Evolutionary conservation across 2,888 invertebrate species (phyloP).

Genomic region (Drosophila paramelanica): DNA sequence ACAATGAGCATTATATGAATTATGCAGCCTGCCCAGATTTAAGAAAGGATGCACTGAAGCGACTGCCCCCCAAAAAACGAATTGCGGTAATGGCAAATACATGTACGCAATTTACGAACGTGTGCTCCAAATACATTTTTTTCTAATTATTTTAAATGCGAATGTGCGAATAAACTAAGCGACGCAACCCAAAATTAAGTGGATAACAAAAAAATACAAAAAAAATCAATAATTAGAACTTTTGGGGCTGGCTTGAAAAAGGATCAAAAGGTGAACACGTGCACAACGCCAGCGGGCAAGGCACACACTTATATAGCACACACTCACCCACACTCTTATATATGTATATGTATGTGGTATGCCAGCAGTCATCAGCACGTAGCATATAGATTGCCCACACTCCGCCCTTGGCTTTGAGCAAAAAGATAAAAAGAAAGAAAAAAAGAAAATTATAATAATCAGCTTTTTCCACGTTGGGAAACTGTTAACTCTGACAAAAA

Average conservation of each 20-base stretch:
- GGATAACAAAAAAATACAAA: slow-evolving; percentile 31
- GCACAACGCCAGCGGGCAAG: slow-evolving; percentile 51
- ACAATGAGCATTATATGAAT: slow-evolving; percentile 65
- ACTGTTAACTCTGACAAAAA: background rate
- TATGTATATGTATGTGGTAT: slow-evolving; percentile 5
- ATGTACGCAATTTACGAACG: slow-evolving; percentile 20
- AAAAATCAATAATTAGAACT: slow-evolving; percentile 67
- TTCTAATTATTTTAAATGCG: slow-evolving; percentile 73
- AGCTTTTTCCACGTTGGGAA: background rate
- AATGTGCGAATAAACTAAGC: slow-evolving; percentile 52
- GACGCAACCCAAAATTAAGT: slow-evolving; percentile 7
- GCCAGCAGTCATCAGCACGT: slow-evolving; percentile 35
- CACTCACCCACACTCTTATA: slow-evolving; percentile 17
- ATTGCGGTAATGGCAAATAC: slow-evolving; percentile 65
- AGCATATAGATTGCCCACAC: slow-evolving; percentile 37
- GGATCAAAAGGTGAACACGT: slow-evolving; percentile 72
- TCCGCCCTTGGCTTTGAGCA: slow-evolving; percentile 35
- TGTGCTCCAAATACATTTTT: slow-evolving; percentile 19
- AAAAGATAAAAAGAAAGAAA: background rate
- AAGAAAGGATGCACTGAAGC: slow-evolving; percentile 64
- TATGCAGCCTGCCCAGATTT: slow-evolving; percentile 54
- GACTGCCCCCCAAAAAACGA: slow-evolving; percentile 48
- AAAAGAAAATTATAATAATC: slow-evolving; percentile 8
- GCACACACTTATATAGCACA: slow-evolving; percentile 18
- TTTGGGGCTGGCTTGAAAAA: slow-evolving; percentile 61